Conservation (phyloP, 2,113 vertebrate species). For the Ictalurus punctatus region DNA sequence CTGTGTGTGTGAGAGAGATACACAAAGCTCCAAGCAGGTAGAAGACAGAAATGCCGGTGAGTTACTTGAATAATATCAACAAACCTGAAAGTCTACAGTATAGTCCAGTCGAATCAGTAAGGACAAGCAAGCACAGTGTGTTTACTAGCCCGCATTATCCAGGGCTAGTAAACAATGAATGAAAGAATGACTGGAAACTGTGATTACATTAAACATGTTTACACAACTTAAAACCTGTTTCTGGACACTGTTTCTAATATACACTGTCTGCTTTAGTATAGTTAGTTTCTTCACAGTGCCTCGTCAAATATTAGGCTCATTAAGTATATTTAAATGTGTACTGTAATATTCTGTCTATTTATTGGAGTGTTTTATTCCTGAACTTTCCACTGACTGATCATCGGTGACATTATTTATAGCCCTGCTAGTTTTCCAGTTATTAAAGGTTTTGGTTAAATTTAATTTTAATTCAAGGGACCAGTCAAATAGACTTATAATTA, state of each 20-base stretch:
- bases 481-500: background rate
- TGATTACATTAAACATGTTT: background rate
- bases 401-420: background rate
- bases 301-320: background rate
- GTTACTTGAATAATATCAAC: background rate
- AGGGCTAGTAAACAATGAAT: background rate
- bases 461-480: background rate
- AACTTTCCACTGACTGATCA: background rate
- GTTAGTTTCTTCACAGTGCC: background rate
- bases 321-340: background rate
- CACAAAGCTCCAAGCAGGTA: slow-evolving; percentile 38
- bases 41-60: slow-evolving; percentile 71
- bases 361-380: background rate
- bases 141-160: background rate
- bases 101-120: background rate
- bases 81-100: background rate
- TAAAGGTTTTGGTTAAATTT: background rate
- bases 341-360: background rate
- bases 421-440: background rate
- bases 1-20: slow-evolving; percentile 64
- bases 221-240: background rate
- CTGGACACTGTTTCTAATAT: background rate
- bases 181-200: background rate
- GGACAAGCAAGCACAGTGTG: background rate
- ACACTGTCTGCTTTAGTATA: background rate